These are phyloP conservation scores for Dioctria rufipes DNA, from an alignment of 2,888 invertebrate species.

Conservation along the genomic window DNA sequence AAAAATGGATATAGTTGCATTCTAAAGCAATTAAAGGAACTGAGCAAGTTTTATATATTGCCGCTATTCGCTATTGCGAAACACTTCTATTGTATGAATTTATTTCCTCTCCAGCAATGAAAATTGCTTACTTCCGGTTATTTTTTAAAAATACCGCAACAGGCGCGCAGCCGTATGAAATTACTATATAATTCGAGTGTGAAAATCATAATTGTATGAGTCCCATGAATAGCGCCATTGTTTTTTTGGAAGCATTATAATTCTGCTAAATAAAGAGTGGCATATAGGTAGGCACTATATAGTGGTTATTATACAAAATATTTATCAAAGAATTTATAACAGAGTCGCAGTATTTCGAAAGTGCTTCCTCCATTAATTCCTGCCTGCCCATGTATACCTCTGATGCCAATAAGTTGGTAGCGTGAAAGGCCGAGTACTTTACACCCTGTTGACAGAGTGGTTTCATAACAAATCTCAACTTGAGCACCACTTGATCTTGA, in stretches of 20 bases:
- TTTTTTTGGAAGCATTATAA: not conserved
- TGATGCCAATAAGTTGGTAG: not conserved
- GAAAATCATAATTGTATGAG: constrained; percentile 20
- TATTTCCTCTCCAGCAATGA: not conserved
- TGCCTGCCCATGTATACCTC: not conserved
- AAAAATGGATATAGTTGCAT: constrained; percentile 21
- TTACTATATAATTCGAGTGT: not conserved
- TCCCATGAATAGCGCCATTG: constrained; percentile 9
- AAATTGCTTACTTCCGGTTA: not conserved
- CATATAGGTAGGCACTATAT: not conserved
- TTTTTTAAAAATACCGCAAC: not conserved
- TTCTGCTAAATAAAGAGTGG: not conserved
- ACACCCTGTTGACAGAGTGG: not conserved
- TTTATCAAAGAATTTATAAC: not conserved
- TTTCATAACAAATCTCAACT: constrained; percentile 19
- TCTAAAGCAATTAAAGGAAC: not conserved
- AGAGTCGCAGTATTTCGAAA: not conserved
- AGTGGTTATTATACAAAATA: not conserved
- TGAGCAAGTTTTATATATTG: not conserved
- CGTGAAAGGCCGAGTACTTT: constrained; percentile 31
- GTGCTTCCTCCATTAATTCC: not conserved
- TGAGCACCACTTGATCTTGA: constrained; percentile 46
- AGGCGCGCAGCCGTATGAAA: not conserved
- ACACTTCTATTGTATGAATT: constrained; percentile 11
- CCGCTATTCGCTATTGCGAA: constrained; percentile 30